phyloP scores from a whole-genome alignment of 1,140 invertebrate species.

The Leguminivora glycinivorella region DNA sequence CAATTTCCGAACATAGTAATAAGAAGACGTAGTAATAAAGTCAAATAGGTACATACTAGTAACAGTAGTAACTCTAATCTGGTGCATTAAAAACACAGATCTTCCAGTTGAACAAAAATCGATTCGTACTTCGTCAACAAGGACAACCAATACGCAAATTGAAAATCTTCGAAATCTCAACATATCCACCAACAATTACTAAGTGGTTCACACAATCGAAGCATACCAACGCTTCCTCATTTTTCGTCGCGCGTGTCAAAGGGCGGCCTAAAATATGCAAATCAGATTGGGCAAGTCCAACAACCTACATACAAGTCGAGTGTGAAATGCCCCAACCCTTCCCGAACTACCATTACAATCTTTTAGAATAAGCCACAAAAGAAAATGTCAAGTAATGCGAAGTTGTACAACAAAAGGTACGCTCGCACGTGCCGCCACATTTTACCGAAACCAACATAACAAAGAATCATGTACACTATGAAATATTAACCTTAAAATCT shows the following conservation, averaged over 20 bases:
- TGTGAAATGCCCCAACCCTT: slow-evolving; percentile 17
- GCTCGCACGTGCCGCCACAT: slow-evolving; percentile 48
- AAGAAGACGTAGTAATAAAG: too few relatives aligned
- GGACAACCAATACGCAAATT: too few relatives aligned
- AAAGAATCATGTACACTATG: slow-evolving; percentile 33
- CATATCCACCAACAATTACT: too few relatives aligned
- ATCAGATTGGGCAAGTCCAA: slow-evolving; percentile 1
- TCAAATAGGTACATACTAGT: too few relatives aligned
- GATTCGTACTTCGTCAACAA: too few relatives aligned
- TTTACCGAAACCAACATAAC: slow-evolving; percentile 45
- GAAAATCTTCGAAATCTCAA: too few relatives aligned
- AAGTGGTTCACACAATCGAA: too few relatives aligned
- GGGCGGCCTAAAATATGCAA: background rate
- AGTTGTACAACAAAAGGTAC: slow-evolving; percentile 50
- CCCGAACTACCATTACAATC: background rate
- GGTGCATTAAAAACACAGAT: too few relatives aligned
- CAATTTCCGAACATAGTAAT: too few relatives aligned
- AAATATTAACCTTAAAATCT: slow-evolving; percentile 28
- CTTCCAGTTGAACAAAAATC: too few relatives aligned
- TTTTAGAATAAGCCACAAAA: slow-evolving; percentile 40
- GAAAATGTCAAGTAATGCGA: slow-evolving; percentile 42
- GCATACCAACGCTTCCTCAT: background rate
- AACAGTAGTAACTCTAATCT: too few relatives aligned
- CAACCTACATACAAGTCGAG: background rate
- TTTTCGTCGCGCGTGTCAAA: background rate